Percentiles rank a stretch among this genome's conserved stretches.
Conservation (phyloP, 2,888 invertebrate species). For the Ophion ellenae region DNA sequence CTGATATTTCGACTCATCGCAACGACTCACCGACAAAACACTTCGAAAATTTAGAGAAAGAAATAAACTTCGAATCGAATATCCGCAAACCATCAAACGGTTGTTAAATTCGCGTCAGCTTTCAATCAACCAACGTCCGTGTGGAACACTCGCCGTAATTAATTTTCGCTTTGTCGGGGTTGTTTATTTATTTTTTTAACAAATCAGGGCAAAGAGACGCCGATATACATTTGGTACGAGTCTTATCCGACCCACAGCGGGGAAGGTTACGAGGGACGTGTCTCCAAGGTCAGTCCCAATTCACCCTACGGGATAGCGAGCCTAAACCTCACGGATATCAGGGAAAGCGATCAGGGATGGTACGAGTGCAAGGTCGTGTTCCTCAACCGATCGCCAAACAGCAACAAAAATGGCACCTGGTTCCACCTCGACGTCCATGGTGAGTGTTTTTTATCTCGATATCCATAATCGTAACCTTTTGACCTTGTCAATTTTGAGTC, state of each 20-base stretch:
- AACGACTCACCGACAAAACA: neutral
- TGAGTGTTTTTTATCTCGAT: slow-evolving; percentile 79
- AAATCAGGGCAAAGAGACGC: slow-evolving; percentile 95
- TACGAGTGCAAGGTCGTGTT: slow-evolving; percentile 98
- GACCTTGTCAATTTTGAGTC: neutral
- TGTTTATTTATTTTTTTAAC: slow-evolving; percentile 59
- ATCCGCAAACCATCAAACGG: neutral
- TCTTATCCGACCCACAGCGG: slow-evolving; percentile 98
- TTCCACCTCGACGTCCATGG: slow-evolving; percentile 98
- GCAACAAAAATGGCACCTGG: slow-evolving; percentile 98
- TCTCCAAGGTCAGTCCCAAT: slow-evolving; percentile 94
- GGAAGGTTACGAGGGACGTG: slow-evolving; percentile 96
- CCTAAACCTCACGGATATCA: slow-evolving; percentile 97
- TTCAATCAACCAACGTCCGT: slow-evolving; percentile 54
- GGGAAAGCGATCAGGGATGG: slow-evolving; percentile 98
- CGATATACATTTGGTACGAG: slow-evolving; percentile 99
- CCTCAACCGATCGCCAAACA: slow-evolving; percentile 96
- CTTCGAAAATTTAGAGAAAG: neutral
- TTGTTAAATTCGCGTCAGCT: slow-evolving; percentile 56
- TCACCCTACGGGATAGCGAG: slow-evolving; percentile 96
- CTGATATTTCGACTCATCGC: neutral
- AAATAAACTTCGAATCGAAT: neutral
- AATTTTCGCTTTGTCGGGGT: slow-evolving; percentile 75
- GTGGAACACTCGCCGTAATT: slow-evolving; percentile 77
- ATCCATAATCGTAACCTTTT: neutral